phyloP scores from a whole-genome alignment of 1,140 invertebrate genomes.

The Lepeophtheirus salmonis region DNA sequence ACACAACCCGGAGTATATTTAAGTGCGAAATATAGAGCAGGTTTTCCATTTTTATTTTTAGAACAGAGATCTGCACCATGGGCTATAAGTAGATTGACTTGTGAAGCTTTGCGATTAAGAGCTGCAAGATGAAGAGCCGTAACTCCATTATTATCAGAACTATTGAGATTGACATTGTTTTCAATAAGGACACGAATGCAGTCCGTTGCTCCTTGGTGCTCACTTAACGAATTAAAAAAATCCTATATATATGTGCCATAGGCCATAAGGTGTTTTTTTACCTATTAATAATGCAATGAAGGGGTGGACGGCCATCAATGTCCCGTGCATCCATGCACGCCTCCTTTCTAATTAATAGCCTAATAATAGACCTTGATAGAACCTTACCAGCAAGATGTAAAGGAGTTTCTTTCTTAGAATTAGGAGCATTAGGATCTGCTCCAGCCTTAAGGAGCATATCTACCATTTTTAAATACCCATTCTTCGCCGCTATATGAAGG shows the following conservation, averaged over 20 bases:
- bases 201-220: neutral
- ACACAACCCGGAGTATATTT: conserved; percentile 9
- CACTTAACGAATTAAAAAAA: too few species aligned
- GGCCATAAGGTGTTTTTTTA: too few species aligned
- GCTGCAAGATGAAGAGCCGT: conserved; percentile 70
- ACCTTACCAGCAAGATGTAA: neutral
- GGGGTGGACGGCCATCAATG: conserved; percentile 4
- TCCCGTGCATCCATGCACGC: neutral
- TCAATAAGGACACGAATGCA: conserved; percentile 8
- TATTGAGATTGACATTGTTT: conserved; percentile 6
- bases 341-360: neutral
- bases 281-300: conserved; percentile 6
- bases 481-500: conserved; percentile 1
- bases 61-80: conserved; percentile 64
- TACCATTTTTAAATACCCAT: conserved; percentile 1
- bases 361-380: neutral
- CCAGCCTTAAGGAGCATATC: neutral
- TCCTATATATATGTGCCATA: too few species aligned
- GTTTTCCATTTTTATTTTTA: conserved; percentile 57
- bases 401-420: conserved; percentile 1
- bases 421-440: conserved; percentile 6
- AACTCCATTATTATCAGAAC: conserved; percentile 36
- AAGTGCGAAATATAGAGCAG: conserved; percentile 52
- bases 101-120: conserved; percentile 53
- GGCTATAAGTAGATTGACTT: conserved; percentile 57